phyloP scores from a whole-genome alignment of 2,888 invertebrate species.

The Lasioglossum marginatum region DNA sequence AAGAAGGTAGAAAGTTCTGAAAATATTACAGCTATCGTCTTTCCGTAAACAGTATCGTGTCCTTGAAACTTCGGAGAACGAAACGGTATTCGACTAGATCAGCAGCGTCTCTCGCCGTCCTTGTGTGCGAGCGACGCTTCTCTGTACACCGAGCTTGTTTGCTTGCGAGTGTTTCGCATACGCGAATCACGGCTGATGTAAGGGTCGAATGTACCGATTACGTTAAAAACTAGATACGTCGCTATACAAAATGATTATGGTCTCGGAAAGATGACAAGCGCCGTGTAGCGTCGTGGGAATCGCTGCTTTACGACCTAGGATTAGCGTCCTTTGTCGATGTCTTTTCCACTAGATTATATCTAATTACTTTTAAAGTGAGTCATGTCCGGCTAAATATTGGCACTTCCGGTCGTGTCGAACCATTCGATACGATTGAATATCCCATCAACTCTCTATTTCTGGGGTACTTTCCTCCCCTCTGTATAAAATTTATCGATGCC shows the following conservation, averaged over 20 bases:
- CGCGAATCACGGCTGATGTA: constrained; percentile 9
- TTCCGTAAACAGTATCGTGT: neutral
- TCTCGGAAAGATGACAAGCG: neutral
- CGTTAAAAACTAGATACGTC: constrained; percentile 39
- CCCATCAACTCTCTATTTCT: neutral
- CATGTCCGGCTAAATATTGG: constrained; percentile 43
- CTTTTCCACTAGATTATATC: constrained; percentile 23
- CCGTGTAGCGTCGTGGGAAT: neutral
- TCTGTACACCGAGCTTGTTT: neutral
- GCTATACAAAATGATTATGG: constrained; percentile 17
- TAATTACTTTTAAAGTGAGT: constrained; percentile 38
- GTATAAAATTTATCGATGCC: neutral
- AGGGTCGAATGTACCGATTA: constrained; percentile 42
- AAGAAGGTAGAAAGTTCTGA: neutral
- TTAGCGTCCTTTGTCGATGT: constrained; percentile 15
- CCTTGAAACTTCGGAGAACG: constrained; percentile 17
- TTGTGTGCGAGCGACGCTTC: neutral
- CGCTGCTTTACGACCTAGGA: neutral
- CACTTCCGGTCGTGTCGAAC: constrained; percentile 18
- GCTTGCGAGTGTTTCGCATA: neutral
- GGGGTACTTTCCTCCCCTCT: neutral
- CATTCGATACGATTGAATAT: constrained; percentile 5
- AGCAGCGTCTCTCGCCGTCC: neutral
- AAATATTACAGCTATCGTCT: neutral
- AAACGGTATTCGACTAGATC: neutral